Evolutionary conservation across 1,140 invertebrate species (phyloP).

Genomic region (Caenorhabditis inopinata): DNA sequence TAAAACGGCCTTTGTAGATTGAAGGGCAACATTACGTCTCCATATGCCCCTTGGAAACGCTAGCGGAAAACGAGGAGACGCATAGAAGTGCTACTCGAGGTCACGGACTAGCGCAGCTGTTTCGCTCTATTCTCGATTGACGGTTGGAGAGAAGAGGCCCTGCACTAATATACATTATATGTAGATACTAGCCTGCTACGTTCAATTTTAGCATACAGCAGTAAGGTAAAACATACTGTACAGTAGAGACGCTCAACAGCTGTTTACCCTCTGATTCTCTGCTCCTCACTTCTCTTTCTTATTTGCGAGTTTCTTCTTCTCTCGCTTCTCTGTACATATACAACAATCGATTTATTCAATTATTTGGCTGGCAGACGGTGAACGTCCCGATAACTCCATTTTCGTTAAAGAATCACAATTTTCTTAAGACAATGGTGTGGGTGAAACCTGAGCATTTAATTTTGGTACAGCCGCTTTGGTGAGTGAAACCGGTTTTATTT

Average conservation of each 20-base stretch:
- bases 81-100: too few species aligned
- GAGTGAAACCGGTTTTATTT: too few species aligned
- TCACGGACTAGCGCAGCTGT: too few species aligned
- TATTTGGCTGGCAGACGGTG: background rate
- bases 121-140: too few species aligned
- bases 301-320: background rate
- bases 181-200: too few species aligned
- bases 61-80: too few species aligned
- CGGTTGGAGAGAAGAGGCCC: too few species aligned
- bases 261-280: slow-evolving; percentile 5
- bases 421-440: slow-evolving; percentile 60
- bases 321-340: background rate
- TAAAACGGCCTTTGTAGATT: too few species aligned
- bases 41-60: too few species aligned
- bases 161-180: too few species aligned
- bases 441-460: slow-evolving; percentile 59
- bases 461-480: slow-evolving; percentile 62
- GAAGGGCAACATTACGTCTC: too few species aligned
- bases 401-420: background rate
- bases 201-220: background rate
- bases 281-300: background rate
- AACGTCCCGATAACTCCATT: background rate
- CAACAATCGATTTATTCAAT: slow-evolving; percentile 2
- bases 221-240: too few species aligned
- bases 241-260: background rate